Evolutionary conservation across 2,888 invertebrate species (phyloP).

Genomic region (Teleiodes luculella): DNA sequence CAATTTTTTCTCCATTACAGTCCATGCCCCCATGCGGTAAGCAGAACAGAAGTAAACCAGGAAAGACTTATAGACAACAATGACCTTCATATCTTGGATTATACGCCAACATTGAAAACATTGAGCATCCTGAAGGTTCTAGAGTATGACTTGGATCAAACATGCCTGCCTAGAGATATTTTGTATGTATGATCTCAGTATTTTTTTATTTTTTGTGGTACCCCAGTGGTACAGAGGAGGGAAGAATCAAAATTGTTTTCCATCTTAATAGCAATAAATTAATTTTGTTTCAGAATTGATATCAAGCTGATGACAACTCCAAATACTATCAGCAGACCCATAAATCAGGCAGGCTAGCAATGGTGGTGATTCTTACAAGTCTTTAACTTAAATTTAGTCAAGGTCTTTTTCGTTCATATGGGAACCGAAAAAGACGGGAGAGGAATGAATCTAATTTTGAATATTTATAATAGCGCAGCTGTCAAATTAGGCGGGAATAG

Average conservation of each 20-base stretch:
- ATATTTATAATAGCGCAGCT: no score
- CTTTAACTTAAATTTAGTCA: no score
- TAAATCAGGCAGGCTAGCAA: slow-evolving; percentile 51
- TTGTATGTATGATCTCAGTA: slow-evolving; percentile 65
- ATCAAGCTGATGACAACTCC: slow-evolving; percentile 84
- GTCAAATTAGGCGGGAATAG: no score
- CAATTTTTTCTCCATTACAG: slow-evolving; percentile 1
- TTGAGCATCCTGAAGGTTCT: slow-evolving; percentile 83
- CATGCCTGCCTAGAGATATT: slow-evolving; percentile 81
- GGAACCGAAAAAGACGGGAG: no score
- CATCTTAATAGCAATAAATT: no score
- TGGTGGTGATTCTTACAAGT: background rate
- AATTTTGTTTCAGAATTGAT: slow-evolving; percentile 76
- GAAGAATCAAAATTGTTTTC: background rate
- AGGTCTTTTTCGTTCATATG: no score
- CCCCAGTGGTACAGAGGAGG: no score
- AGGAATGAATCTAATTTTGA: no score
- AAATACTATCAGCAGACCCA: slow-evolving; percentile 81
- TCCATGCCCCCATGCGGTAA: slow-evolving; percentile 39
- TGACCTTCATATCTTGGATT: slow-evolving; percentile 90
- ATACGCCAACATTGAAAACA: slow-evolving; percentile 85
- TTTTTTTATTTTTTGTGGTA: background rate
- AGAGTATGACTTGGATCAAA: slow-evolving; percentile 81
- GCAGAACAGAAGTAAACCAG: slow-evolving; percentile 42
- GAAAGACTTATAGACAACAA: slow-evolving; percentile 86